Conservation (phyloP, 92 coral and sea anemone genomes). For the Palythoa grandis region DNA sequence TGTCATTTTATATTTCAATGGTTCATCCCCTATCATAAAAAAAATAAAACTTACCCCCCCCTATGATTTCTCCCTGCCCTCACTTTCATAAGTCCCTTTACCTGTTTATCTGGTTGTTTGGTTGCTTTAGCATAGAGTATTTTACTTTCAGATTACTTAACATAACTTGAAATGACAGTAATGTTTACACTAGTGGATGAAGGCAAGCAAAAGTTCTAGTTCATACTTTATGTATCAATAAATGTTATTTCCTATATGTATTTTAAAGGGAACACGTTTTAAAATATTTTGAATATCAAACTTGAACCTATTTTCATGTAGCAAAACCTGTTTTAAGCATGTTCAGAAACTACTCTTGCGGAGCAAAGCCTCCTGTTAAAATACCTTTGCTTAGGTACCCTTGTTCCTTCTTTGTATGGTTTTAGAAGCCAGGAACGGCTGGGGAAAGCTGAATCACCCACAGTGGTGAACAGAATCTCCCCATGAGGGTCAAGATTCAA, state of each 20-base stretch:
- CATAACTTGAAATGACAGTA: slow-evolving; percentile 35
- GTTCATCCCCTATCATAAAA: not conserved
- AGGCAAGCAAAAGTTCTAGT: slow-evolving; percentile 33
- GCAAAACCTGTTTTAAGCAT: no score
- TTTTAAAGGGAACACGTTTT: no score
- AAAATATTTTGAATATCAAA: no score
- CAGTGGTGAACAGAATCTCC: no score
- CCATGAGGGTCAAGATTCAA: no score
- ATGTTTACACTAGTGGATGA: slow-evolving; percentile 9
- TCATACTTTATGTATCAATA: slow-evolving; percentile 17
- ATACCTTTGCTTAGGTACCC: no score
- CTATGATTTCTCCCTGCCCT: slow-evolving; percentile 5
- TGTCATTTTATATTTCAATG: not conserved
- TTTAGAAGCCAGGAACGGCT: no score
- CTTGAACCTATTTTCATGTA: no score
- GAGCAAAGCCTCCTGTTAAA: no score
- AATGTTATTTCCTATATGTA: not conserved
- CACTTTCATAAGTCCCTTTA: not conserved
- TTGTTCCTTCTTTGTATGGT: no score
- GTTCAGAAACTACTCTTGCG: no score
- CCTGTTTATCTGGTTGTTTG: slow-evolving; percentile 36
- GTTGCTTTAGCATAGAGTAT: slow-evolving; percentile 34
- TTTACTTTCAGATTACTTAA: slow-evolving; percentile 45
- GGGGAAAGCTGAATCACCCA: no score
- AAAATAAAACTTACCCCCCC: not conserved